Base-by-base conservation (phyloP, 2,888 invertebrate species). In the Penaeus monodon region DNA sequence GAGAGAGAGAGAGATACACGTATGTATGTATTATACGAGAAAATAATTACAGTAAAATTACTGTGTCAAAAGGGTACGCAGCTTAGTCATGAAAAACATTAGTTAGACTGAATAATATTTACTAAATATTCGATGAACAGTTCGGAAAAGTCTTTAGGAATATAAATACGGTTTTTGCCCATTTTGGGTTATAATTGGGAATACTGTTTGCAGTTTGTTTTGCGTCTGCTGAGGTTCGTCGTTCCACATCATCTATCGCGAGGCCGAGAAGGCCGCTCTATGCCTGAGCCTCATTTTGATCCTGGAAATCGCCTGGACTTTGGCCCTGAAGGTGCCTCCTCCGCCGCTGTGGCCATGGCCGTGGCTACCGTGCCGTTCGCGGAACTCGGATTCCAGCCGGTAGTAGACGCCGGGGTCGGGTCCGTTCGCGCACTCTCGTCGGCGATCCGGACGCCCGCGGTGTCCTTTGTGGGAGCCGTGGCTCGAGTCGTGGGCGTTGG, bases 271-370 rank as follows among this genome's bases (percentile, higher is more conserved):
- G 38, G 90, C 90, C 8, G 90, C 80, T n/a, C 90, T 66, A 57
- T 90, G 86, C 33, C 90, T 83, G n/a, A 90, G 85, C 64, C 90
- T 87, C 90, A 90, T 86, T 78, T 90, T 90, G 73, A 90, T 88
- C 77, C 90, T 87, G 57, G 90, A 90, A 49, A 90, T 90, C 38
- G 90, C 90, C 65, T 90, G 90, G 33, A 90, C 90, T 66, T 90
- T 90, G n/a, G 90, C 90, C 27, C 90, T 85, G 74, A 90, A 88
- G 17, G 85, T 85, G 22, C 90, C 88, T 1, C 81, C 81, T 24
- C 85, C 78, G 7, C 88, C 88, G 2, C 78, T 64, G 33, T 82
- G 84, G 29, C 85, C 80, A 65, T 88, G 88, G 22, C 82, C 81
- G 64, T 83, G 84, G 14, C 81, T 74, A 10, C 86, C 86, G 73